Percentiles rank a stretch among this genome's conserved stretches.
These are phyloP conservation scores for Patella pellucida DNA, from an alignment of 2,888 invertebrate genomes.

Conservation along the genomic window DNA sequence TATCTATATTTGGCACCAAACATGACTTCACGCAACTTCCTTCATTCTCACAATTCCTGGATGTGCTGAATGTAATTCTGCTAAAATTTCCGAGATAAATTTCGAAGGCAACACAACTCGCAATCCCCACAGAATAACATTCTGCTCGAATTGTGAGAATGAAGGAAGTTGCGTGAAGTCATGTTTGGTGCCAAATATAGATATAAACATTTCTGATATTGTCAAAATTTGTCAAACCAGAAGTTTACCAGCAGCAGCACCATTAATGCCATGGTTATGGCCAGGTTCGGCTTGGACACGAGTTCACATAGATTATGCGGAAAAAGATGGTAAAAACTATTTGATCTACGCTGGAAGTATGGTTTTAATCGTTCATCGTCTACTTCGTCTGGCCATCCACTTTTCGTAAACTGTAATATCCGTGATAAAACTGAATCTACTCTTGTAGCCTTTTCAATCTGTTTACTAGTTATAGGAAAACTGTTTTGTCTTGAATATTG, in stretches of 20 bases:
- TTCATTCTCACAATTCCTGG: slow-evolving; percentile 14
- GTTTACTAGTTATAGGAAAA: neutral
- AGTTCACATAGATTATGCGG: slow-evolving; percentile 71
- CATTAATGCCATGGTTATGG: slow-evolving; percentile 18
- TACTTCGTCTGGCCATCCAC: slow-evolving; percentile 12
- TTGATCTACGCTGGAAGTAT: slow-evolving; percentile 35
- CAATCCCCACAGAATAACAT: slow-evolving; percentile 10
- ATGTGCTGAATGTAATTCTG: neutral
- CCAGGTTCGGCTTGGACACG: slow-evolving; percentile 55
- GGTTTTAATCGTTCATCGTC: slow-evolving; percentile 16
- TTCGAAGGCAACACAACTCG: slow-evolving; percentile 8
- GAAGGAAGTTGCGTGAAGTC: slow-evolving; percentile 10
- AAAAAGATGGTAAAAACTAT: slow-evolving; percentile 54
- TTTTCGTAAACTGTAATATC: slow-evolving; percentile 13
- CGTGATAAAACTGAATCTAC: neutral
- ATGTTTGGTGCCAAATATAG: slow-evolving; percentile 17
- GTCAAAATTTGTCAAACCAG: slow-evolving; percentile 1
- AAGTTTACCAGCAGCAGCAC: slow-evolving; percentile 6
- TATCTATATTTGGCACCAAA: slow-evolving; percentile 14
- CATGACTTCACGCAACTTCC: slow-evolving; percentile 8
- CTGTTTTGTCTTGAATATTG: neutral
- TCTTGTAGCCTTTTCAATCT: neutral
- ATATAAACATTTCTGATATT: neutral
- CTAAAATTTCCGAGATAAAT: neutral
- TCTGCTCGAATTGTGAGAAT: slow-evolving; percentile 12